Evolutionary conservation across 2,113 vertebrate species (phyloP).

Genomic region (Pomatostomus ruficeps): DNA sequence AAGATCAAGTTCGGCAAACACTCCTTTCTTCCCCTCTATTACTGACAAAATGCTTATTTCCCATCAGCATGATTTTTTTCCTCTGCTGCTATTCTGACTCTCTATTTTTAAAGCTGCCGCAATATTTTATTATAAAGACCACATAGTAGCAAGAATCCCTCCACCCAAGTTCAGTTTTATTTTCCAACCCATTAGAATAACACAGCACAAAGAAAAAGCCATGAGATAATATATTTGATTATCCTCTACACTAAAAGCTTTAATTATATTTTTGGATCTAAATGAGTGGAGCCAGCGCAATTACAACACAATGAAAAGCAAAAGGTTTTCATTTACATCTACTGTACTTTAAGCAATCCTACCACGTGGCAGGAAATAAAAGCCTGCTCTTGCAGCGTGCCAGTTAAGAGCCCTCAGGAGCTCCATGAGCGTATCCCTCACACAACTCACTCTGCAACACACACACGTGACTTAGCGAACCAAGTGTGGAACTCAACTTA

Average conservation of each 20-base stretch:
- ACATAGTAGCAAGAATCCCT: background rate
- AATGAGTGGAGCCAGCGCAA: slow-evolving; percentile 3
- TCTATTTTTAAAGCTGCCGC: background rate
- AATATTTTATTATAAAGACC: background rate
- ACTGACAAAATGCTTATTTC: background rate
- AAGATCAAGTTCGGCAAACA: background rate
- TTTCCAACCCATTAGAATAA: background rate
- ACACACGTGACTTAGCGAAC: background rate
- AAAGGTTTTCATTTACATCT: background rate
- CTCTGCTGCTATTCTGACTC: background rate
- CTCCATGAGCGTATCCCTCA: accelerated
- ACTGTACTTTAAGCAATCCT: background rate
- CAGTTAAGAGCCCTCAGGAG: background rate
- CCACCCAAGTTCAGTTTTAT: background rate
- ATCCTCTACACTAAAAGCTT: background rate
- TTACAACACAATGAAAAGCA: slow-evolving; percentile 12
- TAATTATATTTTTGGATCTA: slow-evolving; percentile 5
- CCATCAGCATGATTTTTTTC: background rate
- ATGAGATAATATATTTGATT: background rate
- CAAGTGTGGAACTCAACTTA: slow-evolving; percentile 44
- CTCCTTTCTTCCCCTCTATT: background rate
- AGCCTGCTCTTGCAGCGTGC: background rate
- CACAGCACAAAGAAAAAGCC: background rate
- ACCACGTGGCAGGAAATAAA: background rate
- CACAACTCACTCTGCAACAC: too few relatives aligned